These are phyloP conservation scores for Armadillidium nasatum DNA, from an alignment of 1,140 invertebrate species.

Conservation along the genomic window DNA sequence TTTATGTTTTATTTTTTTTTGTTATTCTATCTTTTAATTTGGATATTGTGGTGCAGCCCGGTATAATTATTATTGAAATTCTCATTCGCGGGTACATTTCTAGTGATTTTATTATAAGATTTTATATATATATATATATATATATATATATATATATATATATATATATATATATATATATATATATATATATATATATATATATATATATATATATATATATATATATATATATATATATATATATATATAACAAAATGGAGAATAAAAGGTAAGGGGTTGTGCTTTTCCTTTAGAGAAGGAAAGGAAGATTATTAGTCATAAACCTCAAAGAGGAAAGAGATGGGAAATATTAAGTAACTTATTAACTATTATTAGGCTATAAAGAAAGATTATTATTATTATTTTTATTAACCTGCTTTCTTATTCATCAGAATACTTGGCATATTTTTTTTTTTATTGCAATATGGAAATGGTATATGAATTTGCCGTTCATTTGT, in stretches of 20 bases:
- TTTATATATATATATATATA: conserved; percentile 1
- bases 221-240: conserved; percentile 1
- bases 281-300: background rate
- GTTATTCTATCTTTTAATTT: background rate
- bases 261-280: background rate
- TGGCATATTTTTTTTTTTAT: no score
- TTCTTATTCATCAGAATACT: background rate
- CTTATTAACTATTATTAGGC: background rate
- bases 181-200: conserved; percentile 11
- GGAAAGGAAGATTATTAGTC: background rate
- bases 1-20: background rate
- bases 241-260: background rate
- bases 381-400: no score
- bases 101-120: background rate
- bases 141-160: background rate
- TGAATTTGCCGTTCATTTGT: conserved; percentile 4
- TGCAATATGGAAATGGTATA: background rate
- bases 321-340: background rate
- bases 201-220: conserved; percentile 17
- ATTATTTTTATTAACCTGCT: background rate
- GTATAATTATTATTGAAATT: background rate
- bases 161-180: background rate
- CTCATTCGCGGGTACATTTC: no score
- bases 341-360: conserved; percentile 1
- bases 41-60: conserved; percentile 1